Percentiles rank a stretch among this genome's conserved stretches.
Evolutionary conservation across 2,113 vertebrate genomes (phyloP).

Genomic region (Prunella fulvescens): DNA sequence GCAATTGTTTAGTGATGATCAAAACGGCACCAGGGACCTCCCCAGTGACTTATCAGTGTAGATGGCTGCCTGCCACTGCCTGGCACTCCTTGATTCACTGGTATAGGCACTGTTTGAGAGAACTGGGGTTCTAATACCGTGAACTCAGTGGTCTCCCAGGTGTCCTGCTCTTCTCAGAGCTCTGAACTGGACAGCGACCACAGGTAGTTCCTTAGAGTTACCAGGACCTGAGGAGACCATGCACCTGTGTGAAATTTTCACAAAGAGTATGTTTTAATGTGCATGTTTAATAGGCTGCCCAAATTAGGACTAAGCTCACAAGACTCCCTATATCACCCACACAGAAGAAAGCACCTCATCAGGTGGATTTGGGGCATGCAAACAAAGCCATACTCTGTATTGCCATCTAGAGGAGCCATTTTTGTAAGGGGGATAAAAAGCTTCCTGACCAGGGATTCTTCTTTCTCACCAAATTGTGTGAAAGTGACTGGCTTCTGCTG

Average conservation of each 20-base stretch:
- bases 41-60: background rate
- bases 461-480: background rate
- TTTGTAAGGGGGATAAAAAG: rapidly evolving
- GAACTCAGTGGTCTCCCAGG: background rate
- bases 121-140: background rate
- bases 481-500: background rate
- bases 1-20: background rate
- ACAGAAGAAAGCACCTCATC: background rate
- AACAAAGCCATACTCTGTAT: background rate
- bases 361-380: background rate
- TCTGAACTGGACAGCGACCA: background rate
- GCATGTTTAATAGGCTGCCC: background rate
- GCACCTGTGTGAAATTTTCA: background rate
- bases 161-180: background rate
- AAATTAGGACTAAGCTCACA: background rate
- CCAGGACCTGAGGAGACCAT: background rate
- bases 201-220: background rate
- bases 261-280: background rate
- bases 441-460: background rate
- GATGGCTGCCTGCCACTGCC: background rate
- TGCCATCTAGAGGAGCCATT: background rate
- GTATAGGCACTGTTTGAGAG: background rate
- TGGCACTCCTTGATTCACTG: background rate
- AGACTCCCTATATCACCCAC: background rate
- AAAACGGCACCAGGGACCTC: background rate